Percentiles rank a stretch among this genome's conserved stretches.
Conservation (phyloP, 2,797 vertebrate genomes). For the Poecilia wingei region DNA sequence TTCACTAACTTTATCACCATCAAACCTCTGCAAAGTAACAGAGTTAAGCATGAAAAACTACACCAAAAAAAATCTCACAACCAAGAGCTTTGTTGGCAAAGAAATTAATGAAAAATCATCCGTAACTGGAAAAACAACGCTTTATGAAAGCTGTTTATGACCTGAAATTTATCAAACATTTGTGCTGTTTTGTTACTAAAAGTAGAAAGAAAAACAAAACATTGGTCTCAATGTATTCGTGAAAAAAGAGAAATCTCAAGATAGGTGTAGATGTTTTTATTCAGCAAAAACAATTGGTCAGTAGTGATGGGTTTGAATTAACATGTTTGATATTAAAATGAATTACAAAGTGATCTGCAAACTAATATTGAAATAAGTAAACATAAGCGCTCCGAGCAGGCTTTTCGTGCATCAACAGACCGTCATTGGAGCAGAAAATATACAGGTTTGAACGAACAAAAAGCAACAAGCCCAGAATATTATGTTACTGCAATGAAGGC, state of each 20-base stretch:
- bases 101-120: not conserved
- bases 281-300: constrained; percentile 57
- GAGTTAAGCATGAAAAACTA: not conserved
- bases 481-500: constrained; percentile 53
- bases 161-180: not conserved
- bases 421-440: constrained; percentile 3
- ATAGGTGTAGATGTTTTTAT: constrained; percentile 57
- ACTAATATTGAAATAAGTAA: constrained; percentile 16
- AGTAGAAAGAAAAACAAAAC: not conserved
- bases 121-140: not conserved
- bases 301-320: constrained; percentile 55
- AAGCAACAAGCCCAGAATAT: constrained; percentile 27
- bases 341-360: constrained; percentile 14
- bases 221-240: not conserved
- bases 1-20: not conserved
- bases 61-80: not conserved
- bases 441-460: constrained; percentile 20
- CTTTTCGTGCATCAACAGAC: not conserved
- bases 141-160: not conserved
- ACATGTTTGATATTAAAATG: constrained; percentile 27
- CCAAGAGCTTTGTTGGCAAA: not conserved
- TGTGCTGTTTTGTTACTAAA: not conserved
- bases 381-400: constrained; percentile 1
- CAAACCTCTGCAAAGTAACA: not conserved
- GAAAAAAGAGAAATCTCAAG: not conserved